These are phyloP conservation scores for Cantharis rufa DNA, from an alignment of 2,888 invertebrate species.

Conservation along the genomic window DNA sequence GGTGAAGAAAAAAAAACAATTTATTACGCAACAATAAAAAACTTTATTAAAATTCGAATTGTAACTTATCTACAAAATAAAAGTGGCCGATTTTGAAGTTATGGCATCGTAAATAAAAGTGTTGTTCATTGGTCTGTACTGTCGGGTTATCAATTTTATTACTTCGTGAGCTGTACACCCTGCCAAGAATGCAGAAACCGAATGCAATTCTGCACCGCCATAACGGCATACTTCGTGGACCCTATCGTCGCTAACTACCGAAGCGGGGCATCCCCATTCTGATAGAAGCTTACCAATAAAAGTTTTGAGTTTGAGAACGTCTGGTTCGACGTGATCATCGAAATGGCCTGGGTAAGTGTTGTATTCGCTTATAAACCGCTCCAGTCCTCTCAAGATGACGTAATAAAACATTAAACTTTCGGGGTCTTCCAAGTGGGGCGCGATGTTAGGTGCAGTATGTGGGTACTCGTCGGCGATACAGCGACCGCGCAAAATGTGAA, in stretches of 20 bases:
- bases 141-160: constrained; percentile 92
- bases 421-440: constrained; percentile 69
- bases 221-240: constrained; percentile 95
- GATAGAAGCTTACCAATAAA: constrained; percentile 70
- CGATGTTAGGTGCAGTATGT: constrained; percentile 47
- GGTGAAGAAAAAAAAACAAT: background rate
- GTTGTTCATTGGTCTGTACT: constrained; percentile 95
- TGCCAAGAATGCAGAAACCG: constrained; percentile 82
- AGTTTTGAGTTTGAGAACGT: constrained; percentile 84
- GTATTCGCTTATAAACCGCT: constrained; percentile 86
- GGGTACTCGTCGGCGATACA: constrained; percentile 83
- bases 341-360: constrained; percentile 89
- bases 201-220: constrained; percentile 93
- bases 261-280: constrained; percentile 82
- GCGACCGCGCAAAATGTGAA: constrained; percentile 79
- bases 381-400: constrained; percentile 86
- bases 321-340: constrained; percentile 84
- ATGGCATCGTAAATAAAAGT: constrained; percentile 95
- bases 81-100: constrained; percentile 81
- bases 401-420: constrained; percentile 89
- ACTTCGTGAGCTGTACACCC: constrained; percentile 96
- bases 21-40: background rate
- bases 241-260: constrained; percentile 81
- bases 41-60: background rate
- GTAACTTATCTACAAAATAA: constrained; percentile 46